Percentiles rank a stretch among this genome's conserved stretches.
Conservation (phyloP, 1,140 invertebrate species). For the Zophobas atratus region DNA sequence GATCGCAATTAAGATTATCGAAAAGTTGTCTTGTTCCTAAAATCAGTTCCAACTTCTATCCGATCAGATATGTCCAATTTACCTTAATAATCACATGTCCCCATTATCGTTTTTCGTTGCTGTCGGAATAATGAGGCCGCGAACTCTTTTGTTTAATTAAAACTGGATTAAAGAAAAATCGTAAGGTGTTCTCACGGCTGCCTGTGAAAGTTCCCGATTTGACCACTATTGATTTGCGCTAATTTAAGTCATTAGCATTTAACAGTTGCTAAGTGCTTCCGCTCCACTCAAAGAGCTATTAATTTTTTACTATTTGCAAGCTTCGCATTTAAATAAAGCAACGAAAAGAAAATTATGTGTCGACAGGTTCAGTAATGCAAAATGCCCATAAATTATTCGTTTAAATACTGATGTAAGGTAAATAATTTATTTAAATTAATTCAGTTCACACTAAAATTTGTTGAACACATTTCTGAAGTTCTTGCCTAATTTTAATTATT, state of each 20-base stretch:
- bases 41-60: no score
- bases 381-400: background rate
- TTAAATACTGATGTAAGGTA: background rate
- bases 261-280: constrained; percentile 1
- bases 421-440: background rate
- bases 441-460: constrained; percentile 1
- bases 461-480: background rate
- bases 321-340: background rate
- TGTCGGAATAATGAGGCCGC: constrained; percentile 14
- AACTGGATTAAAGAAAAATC: background rate
- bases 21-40: background rate
- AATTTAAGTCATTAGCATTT: background rate
- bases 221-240: constrained; percentile 1
- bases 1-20: background rate
- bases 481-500: background rate
- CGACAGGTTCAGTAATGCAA: background rate
- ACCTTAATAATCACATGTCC: no score
- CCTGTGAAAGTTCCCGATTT: constrained; percentile 5
- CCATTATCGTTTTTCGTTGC: no score
- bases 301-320: background rate
- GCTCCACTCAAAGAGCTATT: no score
- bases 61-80: no score
- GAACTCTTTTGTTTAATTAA: constrained; percentile 28
- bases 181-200: background rate
- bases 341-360: background rate